These are phyloP conservation scores for Chinchilla lanigera DNA, from an alignment of 2,113 vertebrate genomes.

Conservation along the genomic window DNA sequence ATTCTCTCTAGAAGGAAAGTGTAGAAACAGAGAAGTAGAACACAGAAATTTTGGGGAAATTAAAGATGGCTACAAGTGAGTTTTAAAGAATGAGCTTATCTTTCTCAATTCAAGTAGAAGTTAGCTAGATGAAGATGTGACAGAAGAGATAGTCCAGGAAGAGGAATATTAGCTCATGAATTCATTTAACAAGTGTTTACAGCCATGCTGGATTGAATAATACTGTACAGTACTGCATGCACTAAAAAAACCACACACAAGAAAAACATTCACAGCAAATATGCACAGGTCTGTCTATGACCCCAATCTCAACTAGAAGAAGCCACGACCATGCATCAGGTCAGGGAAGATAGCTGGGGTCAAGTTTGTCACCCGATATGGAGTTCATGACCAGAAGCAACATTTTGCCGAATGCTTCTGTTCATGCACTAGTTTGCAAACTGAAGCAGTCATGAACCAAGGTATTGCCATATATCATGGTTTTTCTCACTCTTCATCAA, in stretches of 20 bases:
- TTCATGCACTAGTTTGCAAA: neutral
- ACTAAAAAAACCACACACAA: neutral
- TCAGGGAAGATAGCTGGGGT: neutral
- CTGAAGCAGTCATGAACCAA: neutral
- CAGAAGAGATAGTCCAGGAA: neutral
- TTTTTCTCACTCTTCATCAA: slow-evolving; percentile 52
- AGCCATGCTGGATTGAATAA: neutral
- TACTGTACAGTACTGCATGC: neutral
- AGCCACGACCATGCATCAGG: neutral
- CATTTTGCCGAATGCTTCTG: neutral
- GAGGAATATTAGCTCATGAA: neutral
- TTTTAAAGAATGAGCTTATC: neutral
- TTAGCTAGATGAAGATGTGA: slow-evolving; percentile 1
- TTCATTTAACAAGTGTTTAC: neutral
- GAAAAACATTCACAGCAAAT: neutral
- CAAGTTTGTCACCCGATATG: neutral
- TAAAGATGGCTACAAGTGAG: neutral
- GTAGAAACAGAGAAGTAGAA: neutral
- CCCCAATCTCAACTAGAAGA: neutral
- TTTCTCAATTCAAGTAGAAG: neutral
- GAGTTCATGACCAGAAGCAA: neutral
- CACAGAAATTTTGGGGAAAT: slow-evolving; percentile 25
- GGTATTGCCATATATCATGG: neutral
- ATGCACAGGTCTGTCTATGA: neutral
- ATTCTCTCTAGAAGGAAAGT: neutral